Percentiles rank a stretch among this genome's conserved stretches.
Evolutionary conservation across 2,113 vertebrate species (phyloP).

Genomic region (Heterocephalus glaber): DNA sequence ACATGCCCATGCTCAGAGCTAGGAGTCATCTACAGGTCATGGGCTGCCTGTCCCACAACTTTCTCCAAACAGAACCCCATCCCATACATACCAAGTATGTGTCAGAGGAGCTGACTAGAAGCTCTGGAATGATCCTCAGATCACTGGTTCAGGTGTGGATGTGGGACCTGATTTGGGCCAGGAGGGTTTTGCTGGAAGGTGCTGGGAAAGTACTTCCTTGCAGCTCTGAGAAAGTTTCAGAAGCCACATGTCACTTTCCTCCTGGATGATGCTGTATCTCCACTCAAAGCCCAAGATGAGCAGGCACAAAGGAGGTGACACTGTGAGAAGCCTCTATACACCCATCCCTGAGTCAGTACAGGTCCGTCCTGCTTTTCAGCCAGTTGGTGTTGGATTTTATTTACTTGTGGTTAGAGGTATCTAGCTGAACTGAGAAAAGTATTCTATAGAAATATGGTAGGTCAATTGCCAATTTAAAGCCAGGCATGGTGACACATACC

Average conservation of each 20-base stretch:
- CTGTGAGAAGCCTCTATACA: background rate
- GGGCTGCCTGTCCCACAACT: background rate
- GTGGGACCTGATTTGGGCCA: background rate
- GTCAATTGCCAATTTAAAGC: background rate
- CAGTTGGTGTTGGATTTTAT: background rate
- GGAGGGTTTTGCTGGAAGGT: background rate
- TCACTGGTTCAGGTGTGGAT: background rate
- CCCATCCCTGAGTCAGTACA: background rate
- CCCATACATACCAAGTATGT: background rate
- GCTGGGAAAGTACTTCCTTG: background rate
- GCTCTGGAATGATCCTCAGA: background rate
- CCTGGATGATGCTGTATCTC: background rate
- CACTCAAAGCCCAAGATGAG: background rate
- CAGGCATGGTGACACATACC: background rate
- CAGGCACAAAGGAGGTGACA: background rate
- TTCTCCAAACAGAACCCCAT: background rate
- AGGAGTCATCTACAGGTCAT: background rate
- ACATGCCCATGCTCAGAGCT: background rate
- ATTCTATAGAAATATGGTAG: background rate
- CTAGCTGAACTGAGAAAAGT: background rate
- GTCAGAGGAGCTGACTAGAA: background rate
- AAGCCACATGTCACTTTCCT: background rate
- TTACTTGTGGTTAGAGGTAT: background rate
- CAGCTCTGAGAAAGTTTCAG: background rate
- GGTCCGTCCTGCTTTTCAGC: background rate